Base-by-base conservation (phyloP, 1,140 invertebrate species). In the Dolichoris vasculosae region DNA sequence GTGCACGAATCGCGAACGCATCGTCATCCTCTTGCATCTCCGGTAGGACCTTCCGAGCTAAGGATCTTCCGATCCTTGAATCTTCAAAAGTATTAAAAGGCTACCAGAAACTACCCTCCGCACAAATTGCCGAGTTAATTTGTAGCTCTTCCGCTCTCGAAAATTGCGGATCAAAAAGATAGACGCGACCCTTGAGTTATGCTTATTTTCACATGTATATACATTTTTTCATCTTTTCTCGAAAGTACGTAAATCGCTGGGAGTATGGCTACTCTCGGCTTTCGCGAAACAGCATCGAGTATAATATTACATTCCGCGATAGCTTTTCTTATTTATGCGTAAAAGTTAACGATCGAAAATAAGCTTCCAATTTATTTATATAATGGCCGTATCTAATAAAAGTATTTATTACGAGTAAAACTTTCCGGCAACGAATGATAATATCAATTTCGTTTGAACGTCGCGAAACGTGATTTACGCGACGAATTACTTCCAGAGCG, bases 31-130 rank as follows among this genome's bases (percentile, higher is more conserved):
- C 67, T 67, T 38, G 67, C 67, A 69, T 69, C 17, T 35, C 15
- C 35, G 67, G 1, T 13, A 69, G n/a, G n/a, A n/a, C n/a, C n/a
- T n/a, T n/a, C n/a, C n/a, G n/a, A n/a, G n/a, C n/a, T n/a, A n/a
- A n/a, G n/a, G n/a, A n/a, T 84, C 59, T 84, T 59, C 46, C 64
- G 83, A 84, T 84, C 9, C 77, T 84, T 79, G 76, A 84, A n/a
- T 84, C 76, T 51, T 69, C 38, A 63, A 84, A 69, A 84, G 76
- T 77, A 55, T 55, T 59, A 73, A 35, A 59, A 82, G 20, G 46
- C n/a, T 23, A 71, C n/a, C 64, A 8, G 48, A 43, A 26, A 48
- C 30, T 55, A 51, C 20, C 67, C 20, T 43, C 35, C 20, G 43
- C 43, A 32, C n/a, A 69, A 51, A 81, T 81, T 81, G 59, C 71